phyloP scores from a whole-genome alignment of 2,113 vertebrate genomes.

The Meles meles region DNA sequence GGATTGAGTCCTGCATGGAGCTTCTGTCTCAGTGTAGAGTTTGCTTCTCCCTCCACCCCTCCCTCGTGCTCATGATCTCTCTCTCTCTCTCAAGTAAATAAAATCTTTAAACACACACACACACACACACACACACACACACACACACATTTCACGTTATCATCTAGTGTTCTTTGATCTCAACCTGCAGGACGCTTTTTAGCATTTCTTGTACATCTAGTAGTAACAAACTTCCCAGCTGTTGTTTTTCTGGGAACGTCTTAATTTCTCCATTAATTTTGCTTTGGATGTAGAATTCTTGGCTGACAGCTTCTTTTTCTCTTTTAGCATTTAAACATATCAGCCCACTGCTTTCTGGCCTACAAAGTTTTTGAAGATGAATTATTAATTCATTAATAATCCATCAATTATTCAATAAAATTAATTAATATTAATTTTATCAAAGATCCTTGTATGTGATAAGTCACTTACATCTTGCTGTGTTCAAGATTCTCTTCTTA shows the following conservation, averaged over 20 bases:
- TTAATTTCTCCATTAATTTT: neutral
- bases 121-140: neutral
- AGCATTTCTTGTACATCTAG: neutral
- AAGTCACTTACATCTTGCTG: neutral
- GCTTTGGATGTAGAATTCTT: neutral
- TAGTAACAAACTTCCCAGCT: neutral
- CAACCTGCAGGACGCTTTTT: neutral
- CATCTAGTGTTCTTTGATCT: neutral
- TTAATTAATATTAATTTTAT: neutral
- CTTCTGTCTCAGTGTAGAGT: neutral
- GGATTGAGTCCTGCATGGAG: no score
- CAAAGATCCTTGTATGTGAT: neutral
- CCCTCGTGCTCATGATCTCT: neutral
- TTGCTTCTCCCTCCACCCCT: neutral
- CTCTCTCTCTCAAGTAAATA: no score
- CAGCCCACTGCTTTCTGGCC: neutral
- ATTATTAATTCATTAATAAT: neutral
- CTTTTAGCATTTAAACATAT: neutral
- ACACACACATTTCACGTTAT: neutral
- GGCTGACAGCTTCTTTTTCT: neutral
- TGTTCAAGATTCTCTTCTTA: neutral
- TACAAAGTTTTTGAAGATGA: neutral
- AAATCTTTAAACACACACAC: no score
- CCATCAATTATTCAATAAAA: neutral
- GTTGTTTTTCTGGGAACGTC: neutral